Base-by-base conservation (phyloP, 2,888 invertebrate species). In the Polydesmus complanatus region DNA sequence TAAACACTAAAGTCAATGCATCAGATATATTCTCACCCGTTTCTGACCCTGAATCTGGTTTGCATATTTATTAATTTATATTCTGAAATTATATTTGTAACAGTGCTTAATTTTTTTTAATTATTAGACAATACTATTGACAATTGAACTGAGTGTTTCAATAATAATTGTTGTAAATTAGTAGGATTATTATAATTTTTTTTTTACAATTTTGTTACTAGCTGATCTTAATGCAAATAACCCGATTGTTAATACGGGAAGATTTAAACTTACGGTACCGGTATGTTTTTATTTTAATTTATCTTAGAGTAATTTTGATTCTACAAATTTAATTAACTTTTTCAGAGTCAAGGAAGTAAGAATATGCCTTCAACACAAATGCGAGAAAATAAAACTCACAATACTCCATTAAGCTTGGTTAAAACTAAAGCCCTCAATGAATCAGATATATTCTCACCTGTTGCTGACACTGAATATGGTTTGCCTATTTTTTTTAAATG, bases 321-420 rank as follows among this genome's bases (percentile, higher is more conserved):
- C n/a, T 14, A 14, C n/a, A 47, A 14, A 14, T 47, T 14, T 47
- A 14, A 14, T n/a, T 47, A 47, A 47, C 11, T 14, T n/a, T 47
- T n/a, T n/a, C 11, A 47, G 11, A 47, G 11, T 14, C 11, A 47
- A 47, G 18, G 11, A 47, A n/a, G 11, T 47, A n/a, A n/a, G 18
- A 14, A 14, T 19, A 56, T 21, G 47, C 37, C 56, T 11, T 47
- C 27, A 8, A n/a, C 8, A 51, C 5, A n/a, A 51, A 19, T 19
- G 2, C 14, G 23, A 18, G 48, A 22, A 21, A 27, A 27, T 21
- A 23, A 23, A 11, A 23, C 56, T 2, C 47, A 14, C 21, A 48
- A 25, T 19, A 48, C 56, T 48, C 56, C 47, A 8, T 48, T 47
- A 23, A 37, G 56, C 47, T 56, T 56, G 47, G 56, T 48, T 8